A percentile compares a stretch with the other conserved stretches of the same genome.
These are phyloP conservation scores for Gonatopus flavifemur DNA, from an alignment of 1,140 invertebrate species.

Conservation along the genomic window DNA sequence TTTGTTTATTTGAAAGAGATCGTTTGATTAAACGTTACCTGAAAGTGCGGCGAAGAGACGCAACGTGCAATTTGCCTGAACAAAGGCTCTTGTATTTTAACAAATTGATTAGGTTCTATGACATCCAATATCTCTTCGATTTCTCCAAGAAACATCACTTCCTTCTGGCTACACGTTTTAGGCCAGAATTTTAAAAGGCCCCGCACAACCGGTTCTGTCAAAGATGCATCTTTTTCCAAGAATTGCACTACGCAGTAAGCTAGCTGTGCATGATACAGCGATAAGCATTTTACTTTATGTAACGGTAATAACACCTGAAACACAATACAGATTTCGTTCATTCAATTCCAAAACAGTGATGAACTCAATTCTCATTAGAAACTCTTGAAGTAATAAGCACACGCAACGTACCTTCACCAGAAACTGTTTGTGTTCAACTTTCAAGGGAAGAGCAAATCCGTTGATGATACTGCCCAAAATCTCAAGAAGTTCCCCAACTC, in stretches of 20 bases:
- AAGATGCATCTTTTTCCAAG: constrained; percentile 95
- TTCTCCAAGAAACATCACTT: constrained; percentile 98
- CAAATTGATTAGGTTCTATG: constrained; percentile 97
- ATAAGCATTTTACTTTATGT: constrained; percentile 95
- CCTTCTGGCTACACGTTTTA: constrained; percentile 98
- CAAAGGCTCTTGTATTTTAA: constrained; percentile 94
- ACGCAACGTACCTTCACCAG: constrained; percentile 74
- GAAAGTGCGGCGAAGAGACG: constrained; percentile 98
- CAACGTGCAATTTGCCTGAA: constrained; percentile 97
- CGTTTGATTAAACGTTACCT: constrained; percentile 58
- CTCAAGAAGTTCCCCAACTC: constrained; percentile 96
- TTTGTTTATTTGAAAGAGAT: neutral
- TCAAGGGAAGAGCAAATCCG: constrained; percentile 96
- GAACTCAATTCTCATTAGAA: too few relatives aligned
- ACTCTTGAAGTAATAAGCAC: neutral
- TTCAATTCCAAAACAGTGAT: constrained; percentile 7
- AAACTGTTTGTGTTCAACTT: constrained; percentile 97
- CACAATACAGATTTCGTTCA: constrained; percentile 11
- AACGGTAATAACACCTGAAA: constrained; percentile 87
- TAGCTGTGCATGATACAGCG: constrained; percentile 94
- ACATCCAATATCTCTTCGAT: constrained; percentile 98
- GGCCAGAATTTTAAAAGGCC: constrained; percentile 99
- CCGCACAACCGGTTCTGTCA: constrained; percentile 95
- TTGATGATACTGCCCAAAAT: constrained; percentile 99
- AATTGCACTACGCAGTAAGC: constrained; percentile 99